phyloP scores from a whole-genome alignment of 1,140 invertebrate genomes.

The Zaprionus inermis region DNA sequence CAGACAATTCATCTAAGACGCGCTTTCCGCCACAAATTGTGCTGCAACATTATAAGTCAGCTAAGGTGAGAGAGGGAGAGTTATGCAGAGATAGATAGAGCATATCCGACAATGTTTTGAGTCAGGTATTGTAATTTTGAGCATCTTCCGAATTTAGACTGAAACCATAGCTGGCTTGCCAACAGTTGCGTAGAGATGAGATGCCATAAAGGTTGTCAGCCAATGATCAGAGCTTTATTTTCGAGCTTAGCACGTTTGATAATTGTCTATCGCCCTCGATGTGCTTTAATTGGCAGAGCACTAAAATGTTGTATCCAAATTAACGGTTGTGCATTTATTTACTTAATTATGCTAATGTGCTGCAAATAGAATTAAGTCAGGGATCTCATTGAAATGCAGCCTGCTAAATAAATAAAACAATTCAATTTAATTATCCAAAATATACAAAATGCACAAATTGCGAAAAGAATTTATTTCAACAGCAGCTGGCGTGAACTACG shows the following conservation, averaged over 20 bases:
- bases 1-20: constrained; percentile 68
- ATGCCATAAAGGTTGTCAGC: background rate
- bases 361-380: constrained; percentile 38
- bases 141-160: background rate
- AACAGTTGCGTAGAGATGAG: background rate
- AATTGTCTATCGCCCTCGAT: background rate
- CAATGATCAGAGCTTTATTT: background rate
- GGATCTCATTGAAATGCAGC: constrained; percentile 19
- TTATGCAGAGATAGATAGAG: background rate
- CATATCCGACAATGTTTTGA: constrained; percentile 27
- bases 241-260: background rate
- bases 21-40: background rate
- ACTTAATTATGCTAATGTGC: constrained; percentile 20
- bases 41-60: background rate
- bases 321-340: background rate
- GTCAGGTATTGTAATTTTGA: constrained; percentile 10
- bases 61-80: background rate
- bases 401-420: constrained; percentile 43
- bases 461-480: constrained; percentile 20
- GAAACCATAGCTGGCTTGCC: background rate
- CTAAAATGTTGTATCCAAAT: background rate
- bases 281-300: background rate
- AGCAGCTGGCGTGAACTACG: background rate
- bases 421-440: constrained; percentile 65
- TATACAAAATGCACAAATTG: constrained; percentile 36